Percentiles rank a stretch among this genome's conserved stretches.
Conservation (phyloP, 2,797 vertebrate genomes). For the Macropodus opercularis region DNA sequence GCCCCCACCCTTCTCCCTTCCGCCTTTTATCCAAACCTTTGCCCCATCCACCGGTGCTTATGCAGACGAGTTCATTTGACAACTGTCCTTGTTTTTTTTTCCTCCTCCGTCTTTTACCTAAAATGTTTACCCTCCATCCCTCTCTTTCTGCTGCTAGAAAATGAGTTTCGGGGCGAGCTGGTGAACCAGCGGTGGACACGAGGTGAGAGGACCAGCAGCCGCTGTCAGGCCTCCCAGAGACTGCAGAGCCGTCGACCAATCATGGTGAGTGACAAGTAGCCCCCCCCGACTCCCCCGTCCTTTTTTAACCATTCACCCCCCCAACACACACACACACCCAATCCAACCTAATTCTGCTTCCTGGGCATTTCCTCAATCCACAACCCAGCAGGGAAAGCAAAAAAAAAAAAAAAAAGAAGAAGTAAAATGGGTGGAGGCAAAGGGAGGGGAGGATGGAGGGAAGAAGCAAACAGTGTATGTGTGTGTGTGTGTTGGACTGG, state of each 20-base stretch:
- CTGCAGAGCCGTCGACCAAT: slow-evolving; percentile 83
- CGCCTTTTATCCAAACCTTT: slow-evolving; percentile 29
- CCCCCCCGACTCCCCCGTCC: neutral
- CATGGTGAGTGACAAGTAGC: slow-evolving; percentile 86
- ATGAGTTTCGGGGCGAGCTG: slow-evolving; percentile 97
- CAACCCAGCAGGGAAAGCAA: slow-evolving; percentile 60
- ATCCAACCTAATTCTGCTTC: slow-evolving; percentile 69
- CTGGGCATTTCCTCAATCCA: slow-evolving; percentile 71
- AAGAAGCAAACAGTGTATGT: neutral
- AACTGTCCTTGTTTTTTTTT: slow-evolving; percentile 5
- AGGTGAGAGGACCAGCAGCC: slow-evolving; percentile 91
- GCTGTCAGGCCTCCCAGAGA: slow-evolving; percentile 85
- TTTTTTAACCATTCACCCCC: slow-evolving; percentile 5
- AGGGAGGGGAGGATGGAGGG: slow-evolving; percentile 8
- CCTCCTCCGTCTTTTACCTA: no score
- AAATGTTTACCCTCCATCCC: no score
- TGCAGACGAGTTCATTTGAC: slow-evolving; percentile 53
- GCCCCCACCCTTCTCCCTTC: slow-evolving; percentile 12
- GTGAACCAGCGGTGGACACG: slow-evolving; percentile 96
- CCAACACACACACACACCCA: slow-evolving; percentile 28
- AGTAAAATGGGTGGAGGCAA: slow-evolving; percentile 42
- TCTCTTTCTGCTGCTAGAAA: slow-evolving; percentile 81
- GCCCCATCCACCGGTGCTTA: slow-evolving; percentile 38
- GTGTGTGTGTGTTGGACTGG: neutral
- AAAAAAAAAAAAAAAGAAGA: no score